phyloP scores from a whole-genome alignment of 1,140 invertebrate species.

The Arctopsyche grandis region DNA sequence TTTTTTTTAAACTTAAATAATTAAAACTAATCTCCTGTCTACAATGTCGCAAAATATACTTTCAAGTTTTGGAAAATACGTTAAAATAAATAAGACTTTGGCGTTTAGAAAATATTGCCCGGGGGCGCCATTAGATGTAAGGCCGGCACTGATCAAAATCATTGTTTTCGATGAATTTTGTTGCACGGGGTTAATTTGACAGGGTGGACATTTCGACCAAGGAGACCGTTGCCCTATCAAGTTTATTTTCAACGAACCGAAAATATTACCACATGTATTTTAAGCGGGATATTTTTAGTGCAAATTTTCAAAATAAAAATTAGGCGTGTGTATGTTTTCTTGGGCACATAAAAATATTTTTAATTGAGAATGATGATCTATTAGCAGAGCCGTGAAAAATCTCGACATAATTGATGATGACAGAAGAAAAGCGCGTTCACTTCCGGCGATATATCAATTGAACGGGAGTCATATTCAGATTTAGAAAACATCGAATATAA shows the following conservation, averaged over 20 bases:
- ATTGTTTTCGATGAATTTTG: no score
- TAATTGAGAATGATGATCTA: conserved; percentile 13
- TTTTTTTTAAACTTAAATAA: no score
- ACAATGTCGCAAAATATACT: no score
- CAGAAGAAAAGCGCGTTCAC: not conserved
- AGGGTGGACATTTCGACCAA: not conserved
- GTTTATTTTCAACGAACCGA: conserved; percentile 5
- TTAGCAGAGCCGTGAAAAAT: conserved; percentile 1
- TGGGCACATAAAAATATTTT: not conserved
- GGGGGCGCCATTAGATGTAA: no score
- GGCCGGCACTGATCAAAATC: no score
- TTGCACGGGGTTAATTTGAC: no score
- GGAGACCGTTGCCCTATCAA: not conserved
- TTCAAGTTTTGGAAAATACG: no score
- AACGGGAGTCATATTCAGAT: not conserved
- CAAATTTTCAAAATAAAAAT: conserved; percentile 10
- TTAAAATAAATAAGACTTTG: no score
- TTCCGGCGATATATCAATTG: not conserved
- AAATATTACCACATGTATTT: conserved; percentile 9
- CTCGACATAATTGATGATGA: conserved; percentile 10
- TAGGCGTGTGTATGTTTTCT: not conserved
- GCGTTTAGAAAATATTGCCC: no score
- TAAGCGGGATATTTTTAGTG: not conserved
- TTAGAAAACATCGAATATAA: not conserved
- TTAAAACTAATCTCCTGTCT: no score